Evolutionary conservation across 2,113 vertebrate species (phyloP), one percentile per base, ranked within the genome.

Genomic region (Nyctibius bracteatus): DNA sequence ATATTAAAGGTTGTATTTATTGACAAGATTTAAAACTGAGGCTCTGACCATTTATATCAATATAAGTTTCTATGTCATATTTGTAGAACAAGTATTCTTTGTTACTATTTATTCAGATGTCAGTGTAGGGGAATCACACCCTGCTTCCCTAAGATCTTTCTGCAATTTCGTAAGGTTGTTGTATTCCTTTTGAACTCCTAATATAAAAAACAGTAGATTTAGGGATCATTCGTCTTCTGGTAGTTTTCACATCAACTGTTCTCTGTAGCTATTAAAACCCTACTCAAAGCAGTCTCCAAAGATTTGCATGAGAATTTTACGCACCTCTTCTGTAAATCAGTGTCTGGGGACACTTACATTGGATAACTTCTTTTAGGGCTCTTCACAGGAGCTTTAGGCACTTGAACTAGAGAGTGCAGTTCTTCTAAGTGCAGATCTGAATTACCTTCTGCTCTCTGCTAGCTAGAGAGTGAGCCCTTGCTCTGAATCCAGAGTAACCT

Each of bases 281-380:
- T 39, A 18, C 31, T 20, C 9, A 11, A 23, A 44, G 6, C 7
- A 31, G 23, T 51, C 13, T 28, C 30, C 52, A 39, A 27, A 83
- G 44, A 20, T 25, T 52, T 63, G n/a, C 5, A 9, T 43, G 43
- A 83, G 54, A 51, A 63, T 63, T 72, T 57, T 15, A 28, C 16
- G 18, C 19, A 35, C 4, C 8, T 39, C n/a, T 35, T 51, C 24
- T 71, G 41, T 47, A 59, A 39, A 43, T 37, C 15, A 30, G 35
- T 21, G 43, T 39, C 15, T 61, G 70, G 31, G n/a, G 18, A 52
- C 18, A 14, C 28, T 67, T 15, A 1, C 0, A 8, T 1, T 6
- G n/a, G 44, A 12, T n/a, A 17, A n/a, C 14, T 46, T 51, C 33
- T n/a, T 47, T 33, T 9, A 23, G 58, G 30, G 21, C 31, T 77